Evolutionary conservation across 2,797 vertebrate species (phyloP), one percentile per base, ranked within the genome.

Genomic region (Pseudopleuronectes americanus): DNA sequence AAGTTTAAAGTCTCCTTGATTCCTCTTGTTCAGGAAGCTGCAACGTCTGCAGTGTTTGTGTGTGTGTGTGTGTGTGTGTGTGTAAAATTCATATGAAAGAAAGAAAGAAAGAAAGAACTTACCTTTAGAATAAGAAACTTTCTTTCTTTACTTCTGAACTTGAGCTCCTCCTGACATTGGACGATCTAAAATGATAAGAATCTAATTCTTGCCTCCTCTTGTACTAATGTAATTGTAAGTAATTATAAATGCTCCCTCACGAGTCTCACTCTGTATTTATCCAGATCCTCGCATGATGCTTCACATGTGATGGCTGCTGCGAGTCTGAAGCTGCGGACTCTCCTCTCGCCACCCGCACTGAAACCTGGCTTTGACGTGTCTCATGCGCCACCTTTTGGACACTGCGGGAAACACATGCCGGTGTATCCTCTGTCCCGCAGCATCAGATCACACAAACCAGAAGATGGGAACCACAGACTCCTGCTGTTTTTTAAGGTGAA

Each of bases 331-430:
- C 43, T 45, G 72, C 74, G 80, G 69, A 75, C 60, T 71, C 59
- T 47, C 48, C 76, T 53, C 70, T 57, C 53, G 48, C 72, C 79
- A 21, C 26, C 31, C 55, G 43, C 63, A 51, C 60, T 53, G 17
- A 22, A 4, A 9, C 10, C 57, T 16, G 68, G 43, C 62, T 88
- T 91, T 58, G 67, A 82, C 77, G 92, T 88, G 90, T 81, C 92
- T 92, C 85, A 94, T 83, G 60, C 94, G 94, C 94, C 95, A 94
- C 93, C 94, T 85, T 89, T 90, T 89, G 94, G 88, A 57, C 54
- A 84, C 56, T 51, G 17, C 1, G 10, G 22, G 87, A 85, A 92
- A 63, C 62, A 8, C 77, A 45, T 5, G 43, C 43, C 2, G 6
- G 4, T 4, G n/a, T 33, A 57, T 24, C 33, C 2, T 48, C 6